Base-by-base conservation (phyloP, 2,888 invertebrate genomes). In the Platycheirus rosarum region DNA sequence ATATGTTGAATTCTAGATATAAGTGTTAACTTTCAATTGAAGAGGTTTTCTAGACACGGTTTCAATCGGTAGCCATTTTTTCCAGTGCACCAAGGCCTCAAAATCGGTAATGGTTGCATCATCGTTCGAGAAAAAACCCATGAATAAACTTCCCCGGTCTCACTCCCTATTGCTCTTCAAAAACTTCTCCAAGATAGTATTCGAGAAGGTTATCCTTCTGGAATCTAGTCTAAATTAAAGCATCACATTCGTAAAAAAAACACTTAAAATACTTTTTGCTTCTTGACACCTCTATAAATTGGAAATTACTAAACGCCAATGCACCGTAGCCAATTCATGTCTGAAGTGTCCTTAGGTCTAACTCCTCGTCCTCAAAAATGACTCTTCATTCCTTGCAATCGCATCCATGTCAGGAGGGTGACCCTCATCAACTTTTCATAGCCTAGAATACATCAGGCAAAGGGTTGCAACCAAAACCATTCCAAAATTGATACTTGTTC, bases 401-500 rank as follows among this genome's bases (percentile, higher is more conserved):
- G 20, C 29, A 20, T 37, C 13, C 26, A 23, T 42, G 55, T 44
- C 32, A 49, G 26, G 63, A 48, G 60, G 48, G 48, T 55, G 66
- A 76, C 71, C 76, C 82, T 75, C 70, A 16, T 66, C 75, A 63
- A n/a, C 18, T 53, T 35, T 40, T 20, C 11, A 13, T 1, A 35
- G 3, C 26, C 7, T 8, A 8, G 26, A 13, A 37, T 37, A 23
- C 57, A 57, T 23, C 14, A 62, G 29, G 49, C 57, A 23, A 82
- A 77, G 82, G 77, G 77, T 82, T 80, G 71, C 46, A 69, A 14
- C 55, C 62, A 53, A n/a, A n/a, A n/a, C n/a, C n/a, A n/a, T n/a
- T 76, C 76, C 37, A n/a, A 77, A 82, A 82, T 73, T 68, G 82
- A 66, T 63, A 82, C 82, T 77, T 66, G 49, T 68, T 55, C 49